Evolutionary conservation across 64 coral and sea anemone genomes (phyloP).

Genomic region (Trachythela sp.): DNA sequence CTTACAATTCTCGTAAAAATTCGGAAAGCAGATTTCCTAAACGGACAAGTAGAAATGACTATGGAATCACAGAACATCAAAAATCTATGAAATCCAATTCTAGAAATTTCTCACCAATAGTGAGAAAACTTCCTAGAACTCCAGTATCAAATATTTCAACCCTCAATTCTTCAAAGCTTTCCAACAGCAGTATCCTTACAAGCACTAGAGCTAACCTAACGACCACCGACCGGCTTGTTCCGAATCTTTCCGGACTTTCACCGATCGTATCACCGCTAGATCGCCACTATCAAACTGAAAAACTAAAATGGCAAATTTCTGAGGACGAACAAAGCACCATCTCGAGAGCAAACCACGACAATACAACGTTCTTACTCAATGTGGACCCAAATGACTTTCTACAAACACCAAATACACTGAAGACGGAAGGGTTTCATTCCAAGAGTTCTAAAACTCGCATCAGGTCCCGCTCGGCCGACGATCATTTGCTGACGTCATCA

Average conservation of each 20-base stretch:
- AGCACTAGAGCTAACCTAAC: background rate
- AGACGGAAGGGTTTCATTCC: background rate
- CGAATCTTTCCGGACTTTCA: conserved; percentile 10
- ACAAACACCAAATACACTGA: background rate
- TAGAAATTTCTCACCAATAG: too few relatives aligned
- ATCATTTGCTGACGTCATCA: background rate
- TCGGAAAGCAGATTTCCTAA: too few relatives aligned
- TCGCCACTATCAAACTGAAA: background rate
- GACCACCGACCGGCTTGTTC: background rate
- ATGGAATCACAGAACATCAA: too few relatives aligned
- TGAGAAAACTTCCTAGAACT: too few relatives aligned
- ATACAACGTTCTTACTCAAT: background rate
- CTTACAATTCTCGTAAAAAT: too few relatives aligned
- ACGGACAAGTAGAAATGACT: too few relatives aligned
- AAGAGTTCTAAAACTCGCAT: background rate
- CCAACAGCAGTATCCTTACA: background rate
- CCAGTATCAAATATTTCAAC: too few relatives aligned
- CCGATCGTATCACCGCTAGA: conserved; percentile 2
- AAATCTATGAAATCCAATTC: too few relatives aligned
- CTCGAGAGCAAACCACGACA: background rate
- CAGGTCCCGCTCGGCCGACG: background rate
- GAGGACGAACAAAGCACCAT: background rate
- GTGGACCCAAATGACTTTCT: background rate
- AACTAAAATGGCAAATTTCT: background rate
- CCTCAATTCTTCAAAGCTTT: too few relatives aligned